Evolutionary conservation across 1,140 invertebrate genomes (phyloP), one percentile per base, ranked within the genome.

Genomic region (Ceratosolen fusciceps): DNA sequence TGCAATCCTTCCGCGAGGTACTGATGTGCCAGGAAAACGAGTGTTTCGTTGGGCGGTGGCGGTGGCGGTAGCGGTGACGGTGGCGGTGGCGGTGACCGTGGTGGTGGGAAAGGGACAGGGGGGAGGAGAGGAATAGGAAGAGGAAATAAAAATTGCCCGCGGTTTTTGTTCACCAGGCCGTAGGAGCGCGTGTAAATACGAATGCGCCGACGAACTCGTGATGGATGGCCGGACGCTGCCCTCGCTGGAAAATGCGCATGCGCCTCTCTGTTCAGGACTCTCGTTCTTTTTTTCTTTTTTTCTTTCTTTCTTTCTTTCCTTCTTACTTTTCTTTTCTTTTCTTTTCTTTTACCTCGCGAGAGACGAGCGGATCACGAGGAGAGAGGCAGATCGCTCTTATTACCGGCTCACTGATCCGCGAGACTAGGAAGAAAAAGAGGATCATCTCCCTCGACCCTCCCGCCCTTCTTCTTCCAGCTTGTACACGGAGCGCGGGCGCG

Each of bases 331-430:
- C n/a, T n/a, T n/a, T n/a, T n/a, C n/a, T n/a, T n/a, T n/a, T n/a
- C n/a, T n/a, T n/a, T n/a, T 14, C 24, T 67, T 76, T 68, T 67
- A 58, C 31, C 14, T n/a, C 21, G 47, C 34, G 31, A 68, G 60
- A 54, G 49, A 71, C 9, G 49, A 37, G 70, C 47, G 29, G 26
- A 72, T 72, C 70, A 54, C 47, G 70, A 75, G 31, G 43, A 29
- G 43, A 65, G 29, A 56, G 19, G 56, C 21, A 67, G 74, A 77
- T 77, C 52, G 65, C 31, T 77, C 75, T 70, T 77, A 70, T 77
- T 77, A 47, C 52, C 65, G 2, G 24, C 75, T 54, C 75, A 56
- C 31, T 77, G 65, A 77, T 67, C 75, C 62, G 49, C 52, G 60
- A 21, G 39, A 1, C 24, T 29, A 47, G 26, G 39, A 68, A 47